phyloP scores from a whole-genome alignment of 2,113 vertebrate species.

The Burhinus bistriatus region DNA sequence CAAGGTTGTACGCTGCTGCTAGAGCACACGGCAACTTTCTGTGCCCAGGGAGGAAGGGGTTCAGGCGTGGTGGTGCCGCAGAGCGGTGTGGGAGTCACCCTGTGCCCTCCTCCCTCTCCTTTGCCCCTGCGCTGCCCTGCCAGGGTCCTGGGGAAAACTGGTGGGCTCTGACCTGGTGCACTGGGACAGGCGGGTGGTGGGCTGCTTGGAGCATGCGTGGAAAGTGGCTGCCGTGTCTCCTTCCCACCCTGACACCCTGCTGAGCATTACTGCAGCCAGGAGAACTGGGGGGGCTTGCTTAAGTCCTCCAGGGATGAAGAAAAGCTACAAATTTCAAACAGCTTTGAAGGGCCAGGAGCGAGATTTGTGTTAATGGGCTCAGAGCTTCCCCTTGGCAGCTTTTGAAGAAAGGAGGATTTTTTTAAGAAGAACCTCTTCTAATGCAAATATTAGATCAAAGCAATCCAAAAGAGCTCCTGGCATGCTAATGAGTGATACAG shows the following conservation, averaged over 20 bases:
- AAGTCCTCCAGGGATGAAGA: not conserved
- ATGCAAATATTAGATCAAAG: not conserved
- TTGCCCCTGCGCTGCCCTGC: not conserved
- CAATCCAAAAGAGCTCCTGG: not conserved
- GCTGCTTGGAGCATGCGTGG: not conserved
- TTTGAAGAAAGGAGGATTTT: not conserved
- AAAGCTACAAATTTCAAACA: not conserved
- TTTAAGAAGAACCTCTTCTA: not conserved
- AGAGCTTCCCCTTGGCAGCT: not conserved
- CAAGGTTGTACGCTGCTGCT: not conserved
- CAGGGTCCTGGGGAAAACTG: not conserved
- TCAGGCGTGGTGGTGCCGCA: not conserved
- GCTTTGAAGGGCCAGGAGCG: not conserved
- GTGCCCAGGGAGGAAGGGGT: not conserved
- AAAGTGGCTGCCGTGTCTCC: not conserved
- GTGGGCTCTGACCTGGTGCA: not conserved
- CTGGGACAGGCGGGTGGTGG: not conserved
- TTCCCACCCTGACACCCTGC: not conserved
- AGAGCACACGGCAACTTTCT: not conserved
- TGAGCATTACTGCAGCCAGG: not conserved
- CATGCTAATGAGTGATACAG: not conserved
- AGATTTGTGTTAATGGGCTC: not conserved
- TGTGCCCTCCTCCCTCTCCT: not conserved
- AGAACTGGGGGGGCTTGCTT: not conserved
- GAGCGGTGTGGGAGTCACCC: not conserved